Evolutionary conservation across 2,113 vertebrate species (phyloP).

Genomic region (Neopipo cinnamomea): DNA sequence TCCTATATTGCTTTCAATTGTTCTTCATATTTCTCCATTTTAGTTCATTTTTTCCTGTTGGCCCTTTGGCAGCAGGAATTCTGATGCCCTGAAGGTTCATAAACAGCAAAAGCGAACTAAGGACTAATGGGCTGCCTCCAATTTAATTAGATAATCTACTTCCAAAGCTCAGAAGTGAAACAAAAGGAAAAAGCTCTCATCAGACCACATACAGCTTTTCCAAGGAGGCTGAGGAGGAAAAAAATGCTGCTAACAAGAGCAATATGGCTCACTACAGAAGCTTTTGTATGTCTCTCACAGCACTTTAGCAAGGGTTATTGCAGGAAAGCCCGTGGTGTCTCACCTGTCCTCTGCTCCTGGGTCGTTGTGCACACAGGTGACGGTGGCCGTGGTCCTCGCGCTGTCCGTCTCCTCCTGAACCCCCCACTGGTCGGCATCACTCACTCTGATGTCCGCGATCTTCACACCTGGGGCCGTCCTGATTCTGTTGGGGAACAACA

Average conservation of each 20-base stretch:
- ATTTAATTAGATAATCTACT: background rate
- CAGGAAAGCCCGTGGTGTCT: background rate
- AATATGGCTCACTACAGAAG: fast-evolving
- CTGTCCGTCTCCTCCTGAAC: slow-evolving; percentile 90
- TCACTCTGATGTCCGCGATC: slow-evolving; percentile 84
- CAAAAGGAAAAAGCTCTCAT: background rate
- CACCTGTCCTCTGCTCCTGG: slow-evolving; percentile 80
- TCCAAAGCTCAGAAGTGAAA: background rate
- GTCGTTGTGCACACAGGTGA: slow-evolving; percentile 84
- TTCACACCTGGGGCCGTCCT: slow-evolving; percentile 87
- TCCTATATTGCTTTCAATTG: background rate
- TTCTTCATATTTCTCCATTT: background rate
- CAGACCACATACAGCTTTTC: background rate
- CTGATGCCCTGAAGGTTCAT: background rate
- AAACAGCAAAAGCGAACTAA: background rate
- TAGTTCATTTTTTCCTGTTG: background rate
- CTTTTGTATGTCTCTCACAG: background rate
- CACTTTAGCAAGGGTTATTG: too few species aligned
- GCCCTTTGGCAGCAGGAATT: background rate
- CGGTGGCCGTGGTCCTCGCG: slow-evolving; percentile 57
- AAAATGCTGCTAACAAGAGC: background rate
- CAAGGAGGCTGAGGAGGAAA: background rate
- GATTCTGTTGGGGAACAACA: slow-evolving; percentile 74
- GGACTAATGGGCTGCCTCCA: background rate
- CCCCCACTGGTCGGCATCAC: slow-evolving; percentile 85